phyloP scores from a whole-genome alignment of 1,140 invertebrate species.

The Palaemon carinicauda region DNA sequence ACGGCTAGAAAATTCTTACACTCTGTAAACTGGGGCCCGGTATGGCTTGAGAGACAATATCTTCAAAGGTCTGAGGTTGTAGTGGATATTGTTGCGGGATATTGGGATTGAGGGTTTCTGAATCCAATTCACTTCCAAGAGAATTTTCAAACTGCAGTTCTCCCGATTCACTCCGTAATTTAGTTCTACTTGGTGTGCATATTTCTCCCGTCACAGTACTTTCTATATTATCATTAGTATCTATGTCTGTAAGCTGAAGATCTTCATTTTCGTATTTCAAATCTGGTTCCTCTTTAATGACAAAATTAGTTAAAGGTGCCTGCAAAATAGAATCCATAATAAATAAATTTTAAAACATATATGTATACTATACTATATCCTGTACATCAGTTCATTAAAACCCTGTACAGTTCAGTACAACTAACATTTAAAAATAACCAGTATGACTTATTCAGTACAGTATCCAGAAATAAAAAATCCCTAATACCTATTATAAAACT shows the following conservation, averaged over 20 bases:
- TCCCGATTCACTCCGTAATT: not conserved
- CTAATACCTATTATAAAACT: too few species aligned
- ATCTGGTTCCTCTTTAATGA: not conserved
- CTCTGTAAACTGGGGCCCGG: conserved; percentile 32
- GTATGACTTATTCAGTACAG: too few species aligned
- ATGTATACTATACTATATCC: too few species aligned
- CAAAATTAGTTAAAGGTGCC: too few species aligned
- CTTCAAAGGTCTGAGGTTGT: conserved; percentile 38
- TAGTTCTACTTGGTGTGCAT: not conserved
- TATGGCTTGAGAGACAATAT: conserved; percentile 41
- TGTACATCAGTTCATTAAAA: too few species aligned
- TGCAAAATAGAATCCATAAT: too few species aligned
- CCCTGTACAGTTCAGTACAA: too few species aligned
- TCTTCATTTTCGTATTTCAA: not conserved
- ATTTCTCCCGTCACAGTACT: not conserved
- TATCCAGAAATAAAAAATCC: too few species aligned
- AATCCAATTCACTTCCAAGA: not conserved
- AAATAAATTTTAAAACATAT: too few species aligned
- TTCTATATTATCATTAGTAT: not conserved
- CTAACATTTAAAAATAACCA: too few species aligned
- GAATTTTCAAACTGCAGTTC: not conserved
- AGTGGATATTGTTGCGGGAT: not conserved
- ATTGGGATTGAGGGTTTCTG: not conserved
- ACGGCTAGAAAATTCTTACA: not conserved
- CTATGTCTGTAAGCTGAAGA: not conserved